These are phyloP conservation scores for Patella ulyssiponensis DNA, from an alignment of 2,888 invertebrate genomes.

Conservation along the genomic window DNA sequence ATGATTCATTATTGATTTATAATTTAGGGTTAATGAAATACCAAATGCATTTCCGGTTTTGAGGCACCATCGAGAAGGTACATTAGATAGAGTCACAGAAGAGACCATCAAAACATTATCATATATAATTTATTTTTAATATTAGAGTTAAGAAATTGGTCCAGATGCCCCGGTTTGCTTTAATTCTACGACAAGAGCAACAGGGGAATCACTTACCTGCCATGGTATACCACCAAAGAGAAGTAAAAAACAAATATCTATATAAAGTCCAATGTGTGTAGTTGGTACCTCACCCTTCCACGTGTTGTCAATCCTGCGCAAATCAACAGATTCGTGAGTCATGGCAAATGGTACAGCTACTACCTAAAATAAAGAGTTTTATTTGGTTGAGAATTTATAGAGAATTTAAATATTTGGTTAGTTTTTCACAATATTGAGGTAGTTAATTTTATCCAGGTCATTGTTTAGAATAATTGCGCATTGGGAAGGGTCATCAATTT, in stretches of 20 bases:
- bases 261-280: slow-evolving; percentile 35
- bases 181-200: background rate
- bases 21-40: no score
- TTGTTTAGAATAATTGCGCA: no score
- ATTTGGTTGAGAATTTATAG: background rate
- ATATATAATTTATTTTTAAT: no score
- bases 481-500: background rate
- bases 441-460: no score
- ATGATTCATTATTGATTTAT: no score
- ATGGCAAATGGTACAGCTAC: slow-evolving; percentile 97
- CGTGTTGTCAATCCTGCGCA: slow-evolving; percentile 76
- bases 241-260: slow-evolving; percentile 42
- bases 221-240: slow-evolving; percentile 52
- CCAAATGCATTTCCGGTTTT: no score
- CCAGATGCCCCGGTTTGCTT: background rate
- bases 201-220: slow-evolving; percentile 43
- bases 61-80: no score
- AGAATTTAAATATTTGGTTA: no score
- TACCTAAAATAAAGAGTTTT: slow-evolving; percentile 77
- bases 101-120: no score
- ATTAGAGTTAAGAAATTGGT: no score
- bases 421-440: no score
- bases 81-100: no score
- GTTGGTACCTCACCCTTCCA: slow-evolving; percentile 46
- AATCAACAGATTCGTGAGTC: slow-evolving; percentile 85